Conservation (phyloP, 2,888 invertebrate genomes). For the Vanessa cardui region DNA sequence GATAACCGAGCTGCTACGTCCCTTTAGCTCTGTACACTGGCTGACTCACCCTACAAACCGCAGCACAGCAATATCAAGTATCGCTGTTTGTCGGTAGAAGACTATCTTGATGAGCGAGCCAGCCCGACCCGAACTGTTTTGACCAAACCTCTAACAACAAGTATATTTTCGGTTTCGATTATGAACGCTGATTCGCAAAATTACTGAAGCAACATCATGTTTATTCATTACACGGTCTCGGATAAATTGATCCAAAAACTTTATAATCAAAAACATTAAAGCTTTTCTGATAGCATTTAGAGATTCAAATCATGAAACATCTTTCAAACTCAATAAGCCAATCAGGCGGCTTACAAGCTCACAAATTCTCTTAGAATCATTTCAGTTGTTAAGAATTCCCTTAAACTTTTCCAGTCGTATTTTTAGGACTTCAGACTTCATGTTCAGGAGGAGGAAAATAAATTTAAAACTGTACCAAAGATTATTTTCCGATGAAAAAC, state of each 20-base stretch:
- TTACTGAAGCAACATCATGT: neutral
- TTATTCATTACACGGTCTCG: neutral
- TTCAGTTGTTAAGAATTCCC: constrained; percentile 11
- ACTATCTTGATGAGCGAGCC: no score
- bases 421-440: neutral
- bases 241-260: neutral
- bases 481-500: no score
- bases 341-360: constrained; percentile 13
- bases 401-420: neutral
- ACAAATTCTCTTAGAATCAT: constrained; percentile 24
- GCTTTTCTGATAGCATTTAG: neutral
- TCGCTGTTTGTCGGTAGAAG: no score
- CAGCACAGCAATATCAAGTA: no score
- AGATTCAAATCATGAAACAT: neutral
- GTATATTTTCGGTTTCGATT: no score
- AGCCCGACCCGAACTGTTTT: no score
- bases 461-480: neutral
- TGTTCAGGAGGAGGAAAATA: neutral
- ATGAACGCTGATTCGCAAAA: no score
- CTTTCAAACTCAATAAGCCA: constrained; percentile 12
- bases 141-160: no score
- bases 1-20: no score
- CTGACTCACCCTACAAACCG: no score
- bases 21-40: no score
- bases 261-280: neutral